Evolutionary conservation across 1,140 invertebrate genomes (phyloP).

Genomic region (Drosophila cardini): DNA sequence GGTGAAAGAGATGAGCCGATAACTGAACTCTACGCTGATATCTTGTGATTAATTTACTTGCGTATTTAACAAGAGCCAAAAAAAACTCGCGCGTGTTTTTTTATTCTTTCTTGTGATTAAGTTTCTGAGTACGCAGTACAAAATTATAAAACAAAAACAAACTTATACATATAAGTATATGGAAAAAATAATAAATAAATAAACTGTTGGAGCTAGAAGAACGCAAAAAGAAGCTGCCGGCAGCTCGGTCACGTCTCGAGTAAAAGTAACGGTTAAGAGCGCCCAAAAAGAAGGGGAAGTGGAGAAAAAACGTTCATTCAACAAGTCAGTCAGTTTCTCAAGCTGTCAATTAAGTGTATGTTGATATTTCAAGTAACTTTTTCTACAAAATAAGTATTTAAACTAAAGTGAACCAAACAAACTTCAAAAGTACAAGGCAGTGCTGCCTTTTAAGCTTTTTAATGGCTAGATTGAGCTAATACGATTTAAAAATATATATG

Average conservation of each 20-base stretch:
- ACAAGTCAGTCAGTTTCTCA: background rate
- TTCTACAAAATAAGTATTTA: background rate
- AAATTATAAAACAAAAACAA: constrained; percentile 35
- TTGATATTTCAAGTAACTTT: background rate
- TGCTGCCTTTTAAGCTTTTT: no score
- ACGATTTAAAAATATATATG: no score
- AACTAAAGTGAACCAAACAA: constrained; percentile 15
- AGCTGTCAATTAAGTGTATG: constrained; percentile 12
- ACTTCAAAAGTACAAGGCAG: background rate
- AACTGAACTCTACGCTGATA: constrained; percentile 64
- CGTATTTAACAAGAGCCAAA: constrained; percentile 28
- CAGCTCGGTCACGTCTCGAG: constrained; percentile 28
- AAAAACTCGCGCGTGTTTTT: constrained; percentile 28
- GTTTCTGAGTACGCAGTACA: constrained; percentile 32
- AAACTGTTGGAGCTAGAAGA: constrained; percentile 24
- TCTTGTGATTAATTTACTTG: constrained; percentile 68
- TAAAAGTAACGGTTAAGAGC: constrained; percentile 4
- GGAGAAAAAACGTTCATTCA: no score
- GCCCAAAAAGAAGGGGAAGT: background rate
- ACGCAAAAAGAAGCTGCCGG: constrained; percentile 51
- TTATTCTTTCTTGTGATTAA: constrained; percentile 28
- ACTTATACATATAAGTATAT: background rate
- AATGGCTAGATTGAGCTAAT: no score
- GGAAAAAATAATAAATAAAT: no score
- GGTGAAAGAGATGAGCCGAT: constrained; percentile 65